phyloP scores from a whole-genome alignment of 1,140 invertebrate species.

The Scylla paramamosain region DNA sequence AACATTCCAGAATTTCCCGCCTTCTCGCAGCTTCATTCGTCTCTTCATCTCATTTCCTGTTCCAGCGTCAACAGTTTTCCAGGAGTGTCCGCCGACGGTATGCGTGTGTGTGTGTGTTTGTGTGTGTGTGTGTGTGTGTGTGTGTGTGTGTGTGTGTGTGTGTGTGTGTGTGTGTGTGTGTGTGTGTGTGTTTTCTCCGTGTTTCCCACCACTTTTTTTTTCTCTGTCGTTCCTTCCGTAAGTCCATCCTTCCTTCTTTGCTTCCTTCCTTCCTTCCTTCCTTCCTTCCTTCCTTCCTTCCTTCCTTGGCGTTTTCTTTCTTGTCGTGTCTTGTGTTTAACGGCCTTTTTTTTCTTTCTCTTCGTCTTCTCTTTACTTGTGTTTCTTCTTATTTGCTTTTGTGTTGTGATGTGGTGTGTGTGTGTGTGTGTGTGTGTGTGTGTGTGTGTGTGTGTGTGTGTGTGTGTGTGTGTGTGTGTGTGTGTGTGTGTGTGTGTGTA shows the following conservation, averaged over 20 bases:
- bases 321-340: no score
- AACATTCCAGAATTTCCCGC: neutral
- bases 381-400: no score
- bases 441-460: no score
- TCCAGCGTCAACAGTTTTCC: neutral
- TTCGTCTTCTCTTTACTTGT: no score
- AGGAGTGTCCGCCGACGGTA: neutral
- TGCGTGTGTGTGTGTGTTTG: neutral
- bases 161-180: neutral
- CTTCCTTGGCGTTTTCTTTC: neutral
- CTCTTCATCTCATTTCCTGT: neutral
- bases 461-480: no score
- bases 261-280: neutral
- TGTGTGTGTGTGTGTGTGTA: no score
- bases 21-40: neutral
- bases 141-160: conserved; percentile 4
- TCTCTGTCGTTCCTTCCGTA: neutral
- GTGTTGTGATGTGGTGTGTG: no score
- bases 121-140: neutral
- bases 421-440: no score
- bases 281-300: neutral
- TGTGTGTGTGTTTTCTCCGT: neutral
- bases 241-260: neutral
- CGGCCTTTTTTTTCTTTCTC: no score
- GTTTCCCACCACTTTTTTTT: neutral